phyloP scores from a whole-genome alignment of 2,113 vertebrate genomes.

The Himantopus leucocephalus region DNA sequence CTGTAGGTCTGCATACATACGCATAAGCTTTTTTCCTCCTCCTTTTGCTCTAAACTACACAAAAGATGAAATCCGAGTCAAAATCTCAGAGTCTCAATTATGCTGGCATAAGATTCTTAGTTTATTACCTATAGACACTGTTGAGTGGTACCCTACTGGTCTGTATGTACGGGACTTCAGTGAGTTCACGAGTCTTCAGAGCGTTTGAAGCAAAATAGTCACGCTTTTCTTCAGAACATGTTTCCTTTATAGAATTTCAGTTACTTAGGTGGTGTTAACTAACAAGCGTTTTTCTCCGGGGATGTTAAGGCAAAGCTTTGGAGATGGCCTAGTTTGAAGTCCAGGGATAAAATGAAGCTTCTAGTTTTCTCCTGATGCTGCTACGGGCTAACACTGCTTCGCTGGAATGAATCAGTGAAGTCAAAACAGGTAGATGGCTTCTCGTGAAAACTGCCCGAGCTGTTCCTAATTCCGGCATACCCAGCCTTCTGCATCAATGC shows the following conservation, averaged over 20 bases:
- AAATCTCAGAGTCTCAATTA: background rate
- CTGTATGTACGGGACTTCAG: background rate
- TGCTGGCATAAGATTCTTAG: background rate
- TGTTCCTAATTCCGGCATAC: background rate
- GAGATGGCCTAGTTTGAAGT: conserved; percentile 47
- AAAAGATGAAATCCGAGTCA: background rate
- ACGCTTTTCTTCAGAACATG: background rate
- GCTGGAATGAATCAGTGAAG: background rate
- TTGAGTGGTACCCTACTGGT: background rate
- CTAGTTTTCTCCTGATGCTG: conserved; percentile 55
- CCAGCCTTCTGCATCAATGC: background rate
- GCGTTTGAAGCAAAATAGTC: conserved; percentile 28
- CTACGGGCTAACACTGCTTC: conserved; percentile 10
- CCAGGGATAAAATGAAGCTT: conserved; percentile 17
- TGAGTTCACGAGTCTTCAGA: background rate
- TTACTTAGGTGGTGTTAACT: conserved; percentile 22
- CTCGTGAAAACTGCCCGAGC: background rate
- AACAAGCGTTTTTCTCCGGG: background rate
- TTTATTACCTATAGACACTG: background rate
- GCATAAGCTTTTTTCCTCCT: background rate
- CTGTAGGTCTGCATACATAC: background rate
- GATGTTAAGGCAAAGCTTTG: conserved; percentile 41
- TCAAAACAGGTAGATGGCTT: background rate
- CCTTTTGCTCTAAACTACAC: background rate
- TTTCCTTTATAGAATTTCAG: conserved; percentile 4